These are phyloP conservation scores for Hyperoplus immaculatus DNA, from an alignment of 2,797 vertebrate species.

Conservation along the genomic window DNA sequence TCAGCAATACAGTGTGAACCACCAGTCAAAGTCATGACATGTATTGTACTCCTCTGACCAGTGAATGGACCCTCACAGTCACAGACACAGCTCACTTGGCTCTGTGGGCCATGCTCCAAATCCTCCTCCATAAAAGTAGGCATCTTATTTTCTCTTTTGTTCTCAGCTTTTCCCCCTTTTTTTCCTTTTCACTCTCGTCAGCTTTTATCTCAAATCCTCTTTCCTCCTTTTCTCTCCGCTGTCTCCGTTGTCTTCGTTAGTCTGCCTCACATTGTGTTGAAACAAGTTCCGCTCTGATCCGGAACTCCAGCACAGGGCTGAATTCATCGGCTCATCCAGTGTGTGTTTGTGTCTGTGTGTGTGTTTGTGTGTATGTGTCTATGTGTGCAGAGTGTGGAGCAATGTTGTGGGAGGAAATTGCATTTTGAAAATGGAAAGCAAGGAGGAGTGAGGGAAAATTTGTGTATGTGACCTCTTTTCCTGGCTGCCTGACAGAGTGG, in stretches of 20 bases:
- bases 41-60: conserved; percentile 59
- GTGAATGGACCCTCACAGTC: conserved; percentile 39
- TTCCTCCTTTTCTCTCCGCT: conserved; percentile 59
- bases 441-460: conserved; percentile 43
- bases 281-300: conserved; percentile 67
- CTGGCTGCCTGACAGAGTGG: conserved; percentile 65
- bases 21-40: conserved; percentile 64
- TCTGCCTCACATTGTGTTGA: conserved; percentile 59
- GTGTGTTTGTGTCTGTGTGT: background rate
- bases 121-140: conserved; percentile 81
- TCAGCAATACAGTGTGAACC: conserved; percentile 68
- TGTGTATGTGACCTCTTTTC: conserved; percentile 70
- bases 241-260: conserved; percentile 71
- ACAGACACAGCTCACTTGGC: conserved; percentile 79
- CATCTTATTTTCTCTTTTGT: conserved; percentile 77
- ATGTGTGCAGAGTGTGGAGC: conserved; percentile 31
- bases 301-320: conserved; percentile 58
- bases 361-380: conserved; percentile 7
- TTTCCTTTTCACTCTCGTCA: conserved; percentile 52
- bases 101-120: conserved; percentile 82
- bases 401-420: conserved; percentile 35
- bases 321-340: conserved; percentile 67
- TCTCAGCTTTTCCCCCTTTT: conserved; percentile 40
- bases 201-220: conserved; percentile 74
- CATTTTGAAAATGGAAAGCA: conserved; percentile 54